Base-by-base conservation (phyloP, 2,888 invertebrate genomes). In the Phengaris alcon region DNA sequence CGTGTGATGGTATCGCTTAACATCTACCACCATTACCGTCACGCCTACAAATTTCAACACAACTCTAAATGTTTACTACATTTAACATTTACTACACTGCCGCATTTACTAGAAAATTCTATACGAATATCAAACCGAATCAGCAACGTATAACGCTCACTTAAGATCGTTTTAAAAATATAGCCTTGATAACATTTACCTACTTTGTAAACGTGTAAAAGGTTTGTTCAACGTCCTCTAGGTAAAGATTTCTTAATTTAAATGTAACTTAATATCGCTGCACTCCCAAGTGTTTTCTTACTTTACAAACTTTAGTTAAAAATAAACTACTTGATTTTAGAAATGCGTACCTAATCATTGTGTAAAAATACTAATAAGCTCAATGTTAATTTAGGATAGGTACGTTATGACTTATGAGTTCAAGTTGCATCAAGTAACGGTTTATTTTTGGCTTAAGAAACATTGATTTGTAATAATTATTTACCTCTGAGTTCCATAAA, bases 21-120 rank as follows among this genome's bases (percentile, higher is more conserved):
- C 76, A 79, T 80, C 81, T 79, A 77, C 77, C 77, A 76, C 77
- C 78, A 79, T 79, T 77, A 78, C 74, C 77, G 75, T 74, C 77
- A 77, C 80, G 79, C 80, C 79, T 78, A 75, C 77, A 75, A 77
- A 77, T 75, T 75, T 72, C 77, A 76, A 76, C 76, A 75, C 70
- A n/a, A 72, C 54, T 44, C 8, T 59, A 35, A 48, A 57, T 68
- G 76, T 75, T 57, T 70, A 46, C 70, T 55, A 72, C 35, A 72
- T n/a, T 9, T 52, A 35, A 12, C 72, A 22, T 9, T 0, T 35
- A 12, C 13, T 72, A 72, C 54, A 54, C 22, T n/a, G 72, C 72
- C 22, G 52, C 52, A 7, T 54, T 52, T 8, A 6, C 10, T 35
- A 54, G 7, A 52, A 9, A 15, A 3, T 15, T 15, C n/a, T n/a